These are phyloP conservation scores for Danio tinwini DNA, from an alignment of 2,797 vertebrate genomes.

Conservation along the genomic window DNA sequence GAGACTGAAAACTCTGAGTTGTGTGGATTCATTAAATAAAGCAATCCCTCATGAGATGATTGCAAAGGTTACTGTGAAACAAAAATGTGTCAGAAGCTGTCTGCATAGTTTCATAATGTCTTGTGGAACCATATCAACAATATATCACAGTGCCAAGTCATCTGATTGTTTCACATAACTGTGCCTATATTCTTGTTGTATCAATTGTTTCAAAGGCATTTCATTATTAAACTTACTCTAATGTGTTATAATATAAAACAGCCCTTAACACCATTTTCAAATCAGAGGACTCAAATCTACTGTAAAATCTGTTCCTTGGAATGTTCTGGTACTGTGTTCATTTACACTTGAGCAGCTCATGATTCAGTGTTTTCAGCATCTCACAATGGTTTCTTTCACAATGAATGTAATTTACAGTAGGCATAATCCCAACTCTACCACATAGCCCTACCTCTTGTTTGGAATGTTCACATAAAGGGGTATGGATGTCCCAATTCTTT, in stretches of 20 bases:
- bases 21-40: conserved; percentile 46
- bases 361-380: background rate
- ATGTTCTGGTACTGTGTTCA: background rate
- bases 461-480: no score
- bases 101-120: background rate
- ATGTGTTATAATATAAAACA: background rate
- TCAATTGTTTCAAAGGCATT: background rate
- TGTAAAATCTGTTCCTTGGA: background rate
- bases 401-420: no score
- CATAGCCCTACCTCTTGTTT: no score
- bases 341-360: background rate
- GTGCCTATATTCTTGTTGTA: background rate
- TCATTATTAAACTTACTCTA: background rate
- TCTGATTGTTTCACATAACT: background rate
- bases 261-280: no score
- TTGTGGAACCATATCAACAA: background rate
- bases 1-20: conserved; percentile 3
- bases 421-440: no score
- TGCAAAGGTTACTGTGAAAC: conserved; percentile 24
- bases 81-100: conserved; percentile 8
- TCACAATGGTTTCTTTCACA: background rate
- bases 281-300: no score
- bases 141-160: background rate
- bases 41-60: background rate
- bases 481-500: no score